Conservation (phyloP, 2,888 invertebrate species). For the Sussaba pulchella region DNA sequence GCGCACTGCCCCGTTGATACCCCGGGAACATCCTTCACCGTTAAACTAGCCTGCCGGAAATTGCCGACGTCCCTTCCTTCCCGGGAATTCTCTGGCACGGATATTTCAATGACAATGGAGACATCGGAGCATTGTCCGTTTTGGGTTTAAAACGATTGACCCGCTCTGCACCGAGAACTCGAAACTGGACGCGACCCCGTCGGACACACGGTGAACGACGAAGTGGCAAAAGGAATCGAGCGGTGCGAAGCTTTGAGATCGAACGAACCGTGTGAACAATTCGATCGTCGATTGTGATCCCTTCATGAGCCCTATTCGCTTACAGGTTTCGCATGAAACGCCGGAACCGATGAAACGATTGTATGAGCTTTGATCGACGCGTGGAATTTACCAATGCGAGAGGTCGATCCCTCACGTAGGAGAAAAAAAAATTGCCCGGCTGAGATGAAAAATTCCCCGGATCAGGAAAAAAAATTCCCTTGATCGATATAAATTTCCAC, state of each 20-base stretch:
- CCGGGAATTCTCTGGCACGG: constrained; percentile 66
- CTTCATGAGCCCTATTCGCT: neutral
- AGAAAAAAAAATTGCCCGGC: too few species aligned
- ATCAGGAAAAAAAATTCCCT: too few species aligned
- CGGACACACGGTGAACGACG: too few species aligned
- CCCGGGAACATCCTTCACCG: constrained; percentile 49
- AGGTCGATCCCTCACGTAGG: neutral
- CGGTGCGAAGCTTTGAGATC: constrained; percentile 44
- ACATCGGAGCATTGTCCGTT: constrained; percentile 55
- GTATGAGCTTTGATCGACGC: constrained; percentile 14
- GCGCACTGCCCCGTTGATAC: constrained; percentile 44
- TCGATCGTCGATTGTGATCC: constrained; percentile 11
- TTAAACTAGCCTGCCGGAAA: constrained; percentile 77
- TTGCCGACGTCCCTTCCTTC: constrained; percentile 78
- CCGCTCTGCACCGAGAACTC: constrained; percentile 19
- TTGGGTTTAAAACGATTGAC: constrained; percentile 62
- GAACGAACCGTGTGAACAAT: constrained; percentile 42
- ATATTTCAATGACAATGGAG: constrained; percentile 82
- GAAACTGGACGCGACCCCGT: too few species aligned
- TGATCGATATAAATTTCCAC: too few species aligned
- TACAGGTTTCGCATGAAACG: neutral
- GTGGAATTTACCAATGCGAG: neutral
- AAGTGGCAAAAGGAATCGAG: too few species aligned
- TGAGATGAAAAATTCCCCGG: too few species aligned
- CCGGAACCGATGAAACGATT: constrained; percentile 10